Conservation (phyloP, 2,797 vertebrate genomes). For the Sebastes melanostomus region DNA sequence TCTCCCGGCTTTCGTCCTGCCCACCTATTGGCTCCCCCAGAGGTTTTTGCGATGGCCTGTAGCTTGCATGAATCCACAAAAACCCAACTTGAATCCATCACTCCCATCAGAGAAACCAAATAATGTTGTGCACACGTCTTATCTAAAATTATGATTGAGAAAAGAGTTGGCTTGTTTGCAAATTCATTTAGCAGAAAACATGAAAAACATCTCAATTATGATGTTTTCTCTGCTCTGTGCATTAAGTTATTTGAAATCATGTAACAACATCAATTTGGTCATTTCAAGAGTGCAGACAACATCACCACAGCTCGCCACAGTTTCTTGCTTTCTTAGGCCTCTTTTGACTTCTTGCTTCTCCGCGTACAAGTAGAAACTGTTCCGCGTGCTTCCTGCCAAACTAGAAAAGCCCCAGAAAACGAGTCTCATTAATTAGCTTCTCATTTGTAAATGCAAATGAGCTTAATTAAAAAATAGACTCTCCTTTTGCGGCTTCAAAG, state of each 20-base stretch:
- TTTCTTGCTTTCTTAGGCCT: neutral
- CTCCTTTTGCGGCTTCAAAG: conserved; percentile 79
- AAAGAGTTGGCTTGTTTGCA: neutral
- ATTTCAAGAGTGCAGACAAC: conserved; percentile 11
- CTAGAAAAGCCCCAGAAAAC: conserved; percentile 69
- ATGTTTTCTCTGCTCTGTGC: neutral
- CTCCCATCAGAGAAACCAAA: neutral
- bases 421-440: conserved; percentile 83
- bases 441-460: conserved; percentile 86
- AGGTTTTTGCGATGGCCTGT: neutral
- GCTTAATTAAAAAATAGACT: conserved; percentile 84
- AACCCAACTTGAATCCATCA: conserved; percentile 26
- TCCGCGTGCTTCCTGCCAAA: conserved; percentile 71
- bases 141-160: neutral
- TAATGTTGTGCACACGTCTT: neutral
- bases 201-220: neutral
- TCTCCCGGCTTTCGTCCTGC: conserved; percentile 9
- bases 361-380: conserved; percentile 67
- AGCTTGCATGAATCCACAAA: conserved; percentile 6
- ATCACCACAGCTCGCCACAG: neutral
- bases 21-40: conserved; percentile 9
- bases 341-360: conserved; percentile 19
- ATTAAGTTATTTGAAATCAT: conserved; percentile 13
- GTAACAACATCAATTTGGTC: neutral
- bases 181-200: neutral